A percentile compares a stretch with the other conserved stretches of the same genome.
phyloP scores from a whole-genome alignment of 2,113 vertebrate species.

The Chrysochloris asiatica region DNA sequence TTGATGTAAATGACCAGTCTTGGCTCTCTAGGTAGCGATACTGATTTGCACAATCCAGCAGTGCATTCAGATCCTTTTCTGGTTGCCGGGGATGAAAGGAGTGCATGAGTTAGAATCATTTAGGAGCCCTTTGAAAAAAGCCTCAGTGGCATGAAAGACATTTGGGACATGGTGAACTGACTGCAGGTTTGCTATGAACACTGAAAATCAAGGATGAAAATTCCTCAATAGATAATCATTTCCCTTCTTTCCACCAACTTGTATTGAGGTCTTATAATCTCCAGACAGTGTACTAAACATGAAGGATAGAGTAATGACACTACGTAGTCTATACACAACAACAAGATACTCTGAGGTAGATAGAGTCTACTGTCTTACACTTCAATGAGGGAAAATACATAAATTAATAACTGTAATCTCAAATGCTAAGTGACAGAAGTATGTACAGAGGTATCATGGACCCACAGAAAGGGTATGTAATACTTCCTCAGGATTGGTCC shows the following conservation, averaged over 20 bases:
- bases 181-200: neutral
- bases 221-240: slow-evolving; percentile 31
- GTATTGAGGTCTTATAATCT: slow-evolving; percentile 8
- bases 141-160: neutral
- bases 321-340: neutral
- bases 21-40: slow-evolving; percentile 51
- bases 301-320: neutral
- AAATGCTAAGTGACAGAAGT: neutral
- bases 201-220: slow-evolving; percentile 6
- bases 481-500: neutral
- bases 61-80: slow-evolving; percentile 35
- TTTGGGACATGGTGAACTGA: neutral
- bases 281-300: neutral
- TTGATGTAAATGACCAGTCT: slow-evolving; percentile 55
- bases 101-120: neutral
- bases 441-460: neutral
- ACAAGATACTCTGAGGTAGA: neutral
- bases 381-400: neutral
- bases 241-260: neutral
- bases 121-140: slow-evolving; percentile 37
- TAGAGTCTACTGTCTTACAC: neutral
- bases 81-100: slow-evolving; percentile 34
- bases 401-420: neutral
- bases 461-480: neutral
- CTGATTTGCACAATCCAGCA: slow-evolving; percentile 60